Percentiles rank a stretch among this genome's conserved stretches.
phyloP scores from a whole-genome alignment of 2,113 vertebrate species.

The Megaceryle torquata region DNA sequence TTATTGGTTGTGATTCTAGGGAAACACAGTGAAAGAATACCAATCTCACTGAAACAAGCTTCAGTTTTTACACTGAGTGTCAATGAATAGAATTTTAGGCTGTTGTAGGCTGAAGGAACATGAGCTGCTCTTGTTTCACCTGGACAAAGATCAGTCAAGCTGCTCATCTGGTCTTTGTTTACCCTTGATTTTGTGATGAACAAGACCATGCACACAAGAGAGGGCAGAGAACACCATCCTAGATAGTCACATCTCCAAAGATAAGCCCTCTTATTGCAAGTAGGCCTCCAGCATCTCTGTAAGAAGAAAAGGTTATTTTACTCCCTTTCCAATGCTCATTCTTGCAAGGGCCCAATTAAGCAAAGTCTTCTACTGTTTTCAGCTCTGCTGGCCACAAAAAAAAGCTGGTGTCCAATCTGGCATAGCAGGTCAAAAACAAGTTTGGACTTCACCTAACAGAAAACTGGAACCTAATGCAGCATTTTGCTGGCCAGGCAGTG shows the following conservation, averaged over 20 bases:
- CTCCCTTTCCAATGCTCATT: neutral
- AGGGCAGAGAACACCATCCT: neutral
- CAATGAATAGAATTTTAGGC: neutral
- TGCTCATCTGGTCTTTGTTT: neutral
- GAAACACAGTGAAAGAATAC: neutral
- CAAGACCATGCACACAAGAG: accelerated
- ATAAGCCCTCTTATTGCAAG: neutral
- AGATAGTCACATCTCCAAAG: neutral
- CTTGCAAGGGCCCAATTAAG: neutral
- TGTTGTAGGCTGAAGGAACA: neutral
- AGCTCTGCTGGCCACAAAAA: accelerated
- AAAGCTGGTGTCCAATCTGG: neutral
- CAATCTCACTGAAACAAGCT: neutral
- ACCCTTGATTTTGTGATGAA: neutral
- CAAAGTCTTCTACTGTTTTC: neutral
- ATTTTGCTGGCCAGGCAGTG: neutral
- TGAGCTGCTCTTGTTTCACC: neutral
- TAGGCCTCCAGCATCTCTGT: neutral
- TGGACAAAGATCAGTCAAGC: neutral
- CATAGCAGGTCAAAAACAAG: neutral
- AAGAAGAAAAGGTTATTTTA: neutral
- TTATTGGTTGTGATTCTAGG: neutral
- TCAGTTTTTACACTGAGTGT: neutral
- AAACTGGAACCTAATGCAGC: neutral
- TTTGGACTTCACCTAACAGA: neutral